phyloP scores from a whole-genome alignment of 1,140 invertebrate species.

The Sminthurides bifidus region DNA sequence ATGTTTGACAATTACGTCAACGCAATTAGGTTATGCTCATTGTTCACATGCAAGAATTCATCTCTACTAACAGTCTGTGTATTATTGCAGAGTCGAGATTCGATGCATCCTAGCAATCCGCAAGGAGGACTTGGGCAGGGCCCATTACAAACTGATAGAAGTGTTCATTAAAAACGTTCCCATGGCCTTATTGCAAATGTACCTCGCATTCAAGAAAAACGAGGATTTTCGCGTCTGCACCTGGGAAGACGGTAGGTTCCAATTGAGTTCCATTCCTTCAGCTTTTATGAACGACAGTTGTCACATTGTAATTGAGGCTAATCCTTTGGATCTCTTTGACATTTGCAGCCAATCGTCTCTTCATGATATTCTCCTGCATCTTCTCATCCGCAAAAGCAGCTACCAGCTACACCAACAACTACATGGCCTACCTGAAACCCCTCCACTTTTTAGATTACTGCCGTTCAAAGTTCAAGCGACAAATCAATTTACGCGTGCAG shows the following conservation, averaged over 20 bases:
- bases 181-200: constrained; percentile 7
- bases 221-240: background rate
- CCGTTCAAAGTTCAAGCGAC: background rate
- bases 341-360: background rate
- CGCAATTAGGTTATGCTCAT: background rate
- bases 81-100: background rate
- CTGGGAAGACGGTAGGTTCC: background rate
- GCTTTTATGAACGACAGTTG: background rate
- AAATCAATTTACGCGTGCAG: background rate
- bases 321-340: background rate
- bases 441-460: constrained; percentile 6
- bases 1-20: background rate
- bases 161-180: constrained; percentile 9
- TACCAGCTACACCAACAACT: background rate
- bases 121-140: background rate
- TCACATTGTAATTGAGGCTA: background rate
- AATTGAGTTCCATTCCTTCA: too few species aligned
- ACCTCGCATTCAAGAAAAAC: background rate
- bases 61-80: background rate
- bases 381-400: constrained; percentile 8
- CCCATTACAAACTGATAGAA: constrained; percentile 6
- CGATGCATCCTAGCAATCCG: background rate
- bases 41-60: too few species aligned
- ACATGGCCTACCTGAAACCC: background rate
- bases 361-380: constrained; percentile 4